A percentile compares a stretch with the other conserved stretches of the same genome.
phyloP scores from a whole-genome alignment of 2,888 invertebrate species.

The Pyrocoelia pectoralis region DNA sequence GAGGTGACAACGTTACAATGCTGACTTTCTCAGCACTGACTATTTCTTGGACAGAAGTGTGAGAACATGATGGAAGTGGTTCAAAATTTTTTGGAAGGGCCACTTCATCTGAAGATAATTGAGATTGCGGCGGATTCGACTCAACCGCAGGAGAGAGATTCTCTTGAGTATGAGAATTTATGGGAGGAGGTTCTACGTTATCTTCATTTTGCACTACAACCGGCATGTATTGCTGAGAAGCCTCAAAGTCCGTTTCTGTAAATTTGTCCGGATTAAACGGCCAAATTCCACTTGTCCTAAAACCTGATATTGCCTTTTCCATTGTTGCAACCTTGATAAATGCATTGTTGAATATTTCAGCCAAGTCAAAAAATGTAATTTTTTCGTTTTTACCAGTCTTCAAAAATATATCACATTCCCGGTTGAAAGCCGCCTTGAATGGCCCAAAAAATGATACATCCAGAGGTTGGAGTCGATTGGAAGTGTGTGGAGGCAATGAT shows the following conservation, averaged over 20 bases:
- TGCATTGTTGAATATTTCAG: constrained; percentile 12
- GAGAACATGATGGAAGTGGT: no score
- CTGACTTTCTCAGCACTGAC: no score
- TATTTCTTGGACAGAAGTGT: no score
- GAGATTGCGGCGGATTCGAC: no score
- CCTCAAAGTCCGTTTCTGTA: not conserved
- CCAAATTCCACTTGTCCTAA: constrained; percentile 13
- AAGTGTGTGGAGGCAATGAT: not conserved
- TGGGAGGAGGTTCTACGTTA: no score
- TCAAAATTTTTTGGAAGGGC: no score
- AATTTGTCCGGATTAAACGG: constrained; percentile 3
- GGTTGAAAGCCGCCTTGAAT: not conserved
- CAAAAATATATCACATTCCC: not conserved
- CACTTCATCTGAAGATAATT: no score
- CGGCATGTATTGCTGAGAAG: not conserved
- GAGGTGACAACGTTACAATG: no score
- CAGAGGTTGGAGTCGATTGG: not conserved
- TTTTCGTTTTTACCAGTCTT: not conserved
- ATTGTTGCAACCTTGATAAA: constrained; percentile 1
- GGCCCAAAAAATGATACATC: not conserved
- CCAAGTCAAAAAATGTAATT: not conserved
- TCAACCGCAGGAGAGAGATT: no score
- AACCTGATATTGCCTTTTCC: constrained; percentile 15
- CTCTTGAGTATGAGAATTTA: no score
- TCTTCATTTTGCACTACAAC: not conserved